Percentiles rank a stretch among this genome's conserved stretches.
Conservation (phyloP, 35 echinoderm and acorn worm species). For the Amphiura filiformis region DNA sequence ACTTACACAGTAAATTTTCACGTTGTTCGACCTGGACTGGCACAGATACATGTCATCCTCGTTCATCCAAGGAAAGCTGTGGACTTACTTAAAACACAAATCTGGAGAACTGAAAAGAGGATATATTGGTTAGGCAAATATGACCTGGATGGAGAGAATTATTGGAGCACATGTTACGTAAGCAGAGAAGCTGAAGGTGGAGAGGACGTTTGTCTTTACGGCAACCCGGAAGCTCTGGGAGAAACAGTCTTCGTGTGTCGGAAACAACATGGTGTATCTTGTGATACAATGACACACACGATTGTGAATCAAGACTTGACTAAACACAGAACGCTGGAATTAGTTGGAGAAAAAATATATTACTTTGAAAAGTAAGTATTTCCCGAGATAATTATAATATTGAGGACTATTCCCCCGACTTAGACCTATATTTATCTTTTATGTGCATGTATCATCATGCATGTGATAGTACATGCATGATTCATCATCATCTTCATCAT, state of each 20-base stretch:
- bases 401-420: neutral
- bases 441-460: neutral
- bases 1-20: neutral
- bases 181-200: neutral
- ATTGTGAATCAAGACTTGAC: neutral
- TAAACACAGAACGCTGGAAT: neutral
- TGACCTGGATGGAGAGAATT: neutral
- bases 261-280: neutral
- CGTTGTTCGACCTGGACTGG: neutral
- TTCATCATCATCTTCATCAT: too few relatives aligned
- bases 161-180: neutral
- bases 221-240: neutral
- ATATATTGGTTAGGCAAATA: neutral
- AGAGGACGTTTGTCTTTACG: neutral
- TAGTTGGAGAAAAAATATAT: neutral
- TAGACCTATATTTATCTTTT: neutral
- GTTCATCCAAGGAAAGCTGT: conserved; percentile 6
- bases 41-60: neutral
- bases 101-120: neutral
- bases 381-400: too few relatives aligned
- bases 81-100: neutral
- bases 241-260: neutral
- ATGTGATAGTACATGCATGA: too few relatives aligned
- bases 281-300: neutral
- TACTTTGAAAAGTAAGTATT: neutral